Base-by-base conservation (phyloP, 2,888 invertebrate species). In the Physocephala rufipes region DNA sequence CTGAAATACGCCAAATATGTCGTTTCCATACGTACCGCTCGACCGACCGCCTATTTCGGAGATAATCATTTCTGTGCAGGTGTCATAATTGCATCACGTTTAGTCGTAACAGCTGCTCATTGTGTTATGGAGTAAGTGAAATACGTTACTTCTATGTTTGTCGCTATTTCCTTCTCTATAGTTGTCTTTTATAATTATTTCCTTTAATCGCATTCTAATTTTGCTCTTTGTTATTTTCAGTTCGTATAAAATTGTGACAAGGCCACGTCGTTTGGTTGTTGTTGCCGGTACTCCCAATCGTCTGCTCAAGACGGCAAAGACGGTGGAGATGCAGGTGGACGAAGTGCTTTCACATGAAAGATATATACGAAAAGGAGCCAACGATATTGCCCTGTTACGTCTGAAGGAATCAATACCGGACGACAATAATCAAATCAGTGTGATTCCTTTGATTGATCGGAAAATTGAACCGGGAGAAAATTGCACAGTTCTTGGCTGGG, bases 1-100 rank as follows among this genome's bases (percentile, higher is more conserved):
- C 64, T 59, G 58, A 65, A 67, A 13, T 61, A 71, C 28, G 45
- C 47, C n/a, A 62, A 64, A 53, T 73, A 71, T 19, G 73, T 80
- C 47, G 79, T 80, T 7, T 80, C 79, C 3, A 65, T 80, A 30
- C 73, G 79, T 1, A 71, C 77, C 0, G 76, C 76, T 0, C 73
- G 72, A 2, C 76, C 77, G 0, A 71, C 71, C 16, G 69, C 30
- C 1, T 79, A 71, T 67, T 77, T 75, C 65, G 79, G 79, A 0
- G 79, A 80, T 43, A 80, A 79, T 73, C 80, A 80, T 51, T 80
- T 75, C 61, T 80, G 80, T 28, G 71, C 76, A 0, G 80, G 80
- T 13, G 64, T 72, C 9, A 71, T 80, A 21, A 71, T 80, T 1
- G 73, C 63, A 9, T 67, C 72, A 5, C 71, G 65, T 16, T 73